Conservation (phyloP, 1,140 invertebrate genomes). For the Drosophila virilis region DNA sequence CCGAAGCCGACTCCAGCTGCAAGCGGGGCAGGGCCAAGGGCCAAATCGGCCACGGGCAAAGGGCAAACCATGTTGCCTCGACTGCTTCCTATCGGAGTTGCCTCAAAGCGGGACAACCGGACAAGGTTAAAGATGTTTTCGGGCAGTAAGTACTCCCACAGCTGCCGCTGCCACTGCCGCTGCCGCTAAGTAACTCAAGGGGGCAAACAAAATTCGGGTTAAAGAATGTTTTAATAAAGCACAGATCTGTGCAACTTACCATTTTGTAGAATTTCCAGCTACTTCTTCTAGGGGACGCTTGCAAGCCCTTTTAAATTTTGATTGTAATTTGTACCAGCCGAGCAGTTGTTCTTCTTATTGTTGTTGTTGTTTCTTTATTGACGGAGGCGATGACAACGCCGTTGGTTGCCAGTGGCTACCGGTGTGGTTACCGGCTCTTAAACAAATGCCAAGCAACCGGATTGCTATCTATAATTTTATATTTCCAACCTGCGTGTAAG, state of each 20-base stretch:
- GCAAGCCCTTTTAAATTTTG: constrained; percentile 9
- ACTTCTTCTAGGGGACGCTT: background rate
- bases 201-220: constrained; percentile 7
- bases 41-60: constrained; percentile 10
- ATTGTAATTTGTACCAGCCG: background rate
- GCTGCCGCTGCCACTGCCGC: constrained; percentile 3
- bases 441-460: constrained; percentile 33
- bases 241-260: constrained; percentile 17
- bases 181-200: constrained; percentile 1
- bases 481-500: constrained; percentile 17
- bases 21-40: constrained; percentile 38
- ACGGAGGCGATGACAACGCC: background rate
- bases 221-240: background rate
- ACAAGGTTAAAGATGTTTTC: constrained; percentile 19
- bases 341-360: constrained; percentile 1
- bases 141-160: constrained; percentile 20
- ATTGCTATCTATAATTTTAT: constrained; percentile 10
- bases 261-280: constrained; percentile 27
- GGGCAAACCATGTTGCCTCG: constrained; percentile 17
- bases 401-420: constrained; percentile 15
- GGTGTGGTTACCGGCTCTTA: background rate
- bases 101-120: constrained; percentile 12
- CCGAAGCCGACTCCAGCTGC: constrained; percentile 12
- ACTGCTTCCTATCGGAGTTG: constrained; percentile 15
- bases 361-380: constrained; percentile 4